phyloP scores from a whole-genome alignment of 2,797 vertebrate genomes.

The Taenioides sp. region DNA sequence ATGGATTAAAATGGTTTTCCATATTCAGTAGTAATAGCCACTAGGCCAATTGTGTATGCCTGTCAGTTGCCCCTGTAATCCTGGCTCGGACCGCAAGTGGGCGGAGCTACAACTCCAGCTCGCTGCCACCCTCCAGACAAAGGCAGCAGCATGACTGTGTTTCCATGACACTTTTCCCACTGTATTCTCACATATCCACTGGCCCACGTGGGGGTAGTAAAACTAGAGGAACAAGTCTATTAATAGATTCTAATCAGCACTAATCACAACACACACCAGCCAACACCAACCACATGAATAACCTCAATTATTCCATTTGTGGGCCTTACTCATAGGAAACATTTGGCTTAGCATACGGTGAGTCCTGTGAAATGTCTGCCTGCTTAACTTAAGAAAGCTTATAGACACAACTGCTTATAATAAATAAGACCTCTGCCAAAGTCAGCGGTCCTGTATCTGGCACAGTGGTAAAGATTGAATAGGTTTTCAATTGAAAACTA shows the following conservation, averaged over 20 bases:
- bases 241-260: constrained; percentile 16
- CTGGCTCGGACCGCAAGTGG: constrained; percentile 65
- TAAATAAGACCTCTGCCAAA: not conserved
- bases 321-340: constrained; percentile 4
- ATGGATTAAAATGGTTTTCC: not conserved
- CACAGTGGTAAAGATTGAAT: not conserved
- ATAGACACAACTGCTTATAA: not conserved
- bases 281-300: constrained; percentile 6
- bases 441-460: not conserved
- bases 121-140: constrained; percentile 70
- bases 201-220: constrained; percentile 8
- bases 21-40: not conserved
- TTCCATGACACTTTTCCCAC: constrained; percentile 44
- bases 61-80: constrained; percentile 40
- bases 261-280: constrained; percentile 10
- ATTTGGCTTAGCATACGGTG: not conserved
- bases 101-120: constrained; percentile 61
- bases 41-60: constrained; percentile 29
- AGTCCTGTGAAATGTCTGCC: not conserved
- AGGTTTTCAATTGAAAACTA: not conserved
- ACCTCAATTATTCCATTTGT: constrained; percentile 4
- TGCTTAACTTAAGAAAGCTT: not conserved
- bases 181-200: constrained; percentile 9
- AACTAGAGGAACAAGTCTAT: constrained; percentile 6
- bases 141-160: constrained; percentile 50